A percentile compares a stretch with the other conserved stretches of the same genome.
Conservation (phyloP, 2,113 vertebrate species). For the Candoia aspera region DNA sequence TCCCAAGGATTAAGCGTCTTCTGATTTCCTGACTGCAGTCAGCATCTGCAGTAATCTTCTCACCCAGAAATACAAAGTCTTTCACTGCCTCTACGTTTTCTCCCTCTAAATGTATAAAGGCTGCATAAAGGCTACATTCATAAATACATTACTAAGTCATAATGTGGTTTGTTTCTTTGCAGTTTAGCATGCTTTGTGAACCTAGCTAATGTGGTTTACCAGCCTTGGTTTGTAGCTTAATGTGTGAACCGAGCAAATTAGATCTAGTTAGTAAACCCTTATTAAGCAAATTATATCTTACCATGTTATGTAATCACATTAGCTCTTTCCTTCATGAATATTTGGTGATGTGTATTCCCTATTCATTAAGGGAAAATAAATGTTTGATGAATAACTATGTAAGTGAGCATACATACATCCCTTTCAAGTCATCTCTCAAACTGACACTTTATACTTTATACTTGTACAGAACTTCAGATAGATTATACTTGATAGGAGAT, state of each 20-base stretch:
- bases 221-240: background rate
- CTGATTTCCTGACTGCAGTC: too few relatives aligned
- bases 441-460: background rate
- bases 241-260: background rate
- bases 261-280: conserved; percentile 1
- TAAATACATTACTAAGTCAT: background rate
- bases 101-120: too few relatives aligned
- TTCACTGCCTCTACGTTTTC: too few relatives aligned
- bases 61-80: too few relatives aligned
- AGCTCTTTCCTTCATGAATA: background rate
- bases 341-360: background rate
- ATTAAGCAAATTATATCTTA: background rate
- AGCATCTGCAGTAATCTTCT: too few relatives aligned
- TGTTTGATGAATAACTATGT: background rate
- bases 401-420: background rate
- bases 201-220: background rate
- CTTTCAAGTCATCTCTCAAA: background rate
- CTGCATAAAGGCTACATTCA: too few relatives aligned
- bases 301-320: background rate
- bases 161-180: background rate
- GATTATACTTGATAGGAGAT: background rate
- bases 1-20: too few relatives aligned
- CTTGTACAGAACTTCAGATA: background rate
- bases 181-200: background rate
- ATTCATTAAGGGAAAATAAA: background rate